A percentile compares a stretch with the other conserved stretches of the same genome.
Evolutionary conservation across 2,888 invertebrate genomes (phyloP).

Genomic region (Cinara cedri): DNA sequence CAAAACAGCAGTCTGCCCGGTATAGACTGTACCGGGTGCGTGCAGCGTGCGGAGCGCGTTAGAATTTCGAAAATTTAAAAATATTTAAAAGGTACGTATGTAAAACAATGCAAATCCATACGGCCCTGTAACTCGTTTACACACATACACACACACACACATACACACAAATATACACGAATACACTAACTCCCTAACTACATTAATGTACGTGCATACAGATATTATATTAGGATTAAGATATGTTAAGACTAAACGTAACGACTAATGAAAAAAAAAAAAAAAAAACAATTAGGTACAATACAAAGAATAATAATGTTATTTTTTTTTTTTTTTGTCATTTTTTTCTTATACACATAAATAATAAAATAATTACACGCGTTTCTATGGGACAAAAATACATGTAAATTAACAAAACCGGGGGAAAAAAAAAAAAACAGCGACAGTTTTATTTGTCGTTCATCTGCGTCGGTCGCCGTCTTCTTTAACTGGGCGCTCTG

Average conservation of each 20-base stretch:
- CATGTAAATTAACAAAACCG: neutral
- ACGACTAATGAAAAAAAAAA: neutral
- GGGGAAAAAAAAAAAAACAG: neutral
- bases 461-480: neutral
- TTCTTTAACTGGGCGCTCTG: conserved; percentile 35
- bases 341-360: neutral
- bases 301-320: neutral
- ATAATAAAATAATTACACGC: neutral
- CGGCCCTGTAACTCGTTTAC: neutral
- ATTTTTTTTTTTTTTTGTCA: neutral
- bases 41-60: too few relatives aligned
- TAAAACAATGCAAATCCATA: neutral
- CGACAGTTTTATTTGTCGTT: neutral
- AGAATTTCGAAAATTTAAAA: too few relatives aligned
- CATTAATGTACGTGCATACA: too few relatives aligned
- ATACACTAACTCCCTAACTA: too few relatives aligned
- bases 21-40: too few relatives aligned
- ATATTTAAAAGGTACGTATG: too few relatives aligned
- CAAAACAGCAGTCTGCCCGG: too few relatives aligned
- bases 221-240: too few relatives aligned
- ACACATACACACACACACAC: too few relatives aligned
- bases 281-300: neutral
- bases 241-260: too few relatives aligned
- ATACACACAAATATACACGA: too few relatives aligned
- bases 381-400: neutral